Conservation (phyloP, 2,113 vertebrate genomes). For the Ciconia stormi region DNA sequence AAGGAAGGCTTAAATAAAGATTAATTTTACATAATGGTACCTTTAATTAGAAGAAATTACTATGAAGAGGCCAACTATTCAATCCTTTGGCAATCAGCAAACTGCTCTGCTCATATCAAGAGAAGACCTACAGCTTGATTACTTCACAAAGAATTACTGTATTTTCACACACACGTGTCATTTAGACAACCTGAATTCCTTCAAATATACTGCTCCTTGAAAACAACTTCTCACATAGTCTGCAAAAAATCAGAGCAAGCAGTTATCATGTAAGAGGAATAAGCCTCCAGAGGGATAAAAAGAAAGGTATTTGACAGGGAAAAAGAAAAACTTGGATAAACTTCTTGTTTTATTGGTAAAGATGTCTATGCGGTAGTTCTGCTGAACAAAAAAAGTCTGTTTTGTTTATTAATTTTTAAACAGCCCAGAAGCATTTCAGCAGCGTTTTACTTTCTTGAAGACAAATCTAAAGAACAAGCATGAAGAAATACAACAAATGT, state of each 20-base stretch:
- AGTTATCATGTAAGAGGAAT: not conserved
- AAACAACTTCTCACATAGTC: not conserved
- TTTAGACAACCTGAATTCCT: conserved; percentile 28
- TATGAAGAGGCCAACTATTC: not conserved
- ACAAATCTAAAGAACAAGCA: not conserved
- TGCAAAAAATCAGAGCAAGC: conserved; percentile 10
- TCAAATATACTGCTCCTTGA: not conserved
- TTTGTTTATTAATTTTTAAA: not conserved
- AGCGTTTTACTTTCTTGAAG: not conserved
- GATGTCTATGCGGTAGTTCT: not conserved
- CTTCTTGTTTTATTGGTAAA: not conserved
- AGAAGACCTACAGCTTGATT: conserved; percentile 12
- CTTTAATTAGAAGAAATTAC: conserved; percentile 13
- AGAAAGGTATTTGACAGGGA: not conserved
- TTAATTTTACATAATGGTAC: not conserved
- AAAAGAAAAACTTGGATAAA: not conserved
- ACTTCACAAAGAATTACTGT: not conserved
- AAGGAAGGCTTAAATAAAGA: not conserved
- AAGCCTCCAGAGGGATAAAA: not conserved
- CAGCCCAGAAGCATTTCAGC: not conserved
- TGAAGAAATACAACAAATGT: not conserved
- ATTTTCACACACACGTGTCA: not conserved
- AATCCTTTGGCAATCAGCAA: not conserved
- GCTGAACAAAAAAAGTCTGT: not conserved
- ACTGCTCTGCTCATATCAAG: not conserved